Base-by-base conservation (phyloP, 2,797 vertebrate genomes). In the Gallinago stenura region DNA sequence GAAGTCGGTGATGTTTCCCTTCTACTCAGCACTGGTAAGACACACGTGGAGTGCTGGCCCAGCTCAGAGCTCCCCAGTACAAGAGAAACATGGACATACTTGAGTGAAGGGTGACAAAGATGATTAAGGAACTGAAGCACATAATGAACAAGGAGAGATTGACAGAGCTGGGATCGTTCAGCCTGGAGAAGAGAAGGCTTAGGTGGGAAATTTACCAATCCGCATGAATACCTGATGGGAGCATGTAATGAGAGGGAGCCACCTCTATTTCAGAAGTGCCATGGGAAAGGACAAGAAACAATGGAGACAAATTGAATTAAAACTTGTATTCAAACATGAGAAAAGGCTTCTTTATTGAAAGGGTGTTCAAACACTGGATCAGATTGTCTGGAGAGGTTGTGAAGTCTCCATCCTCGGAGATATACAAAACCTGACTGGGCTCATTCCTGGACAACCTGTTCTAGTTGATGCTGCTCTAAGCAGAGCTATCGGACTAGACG, bases 11-110 rank as follows among this genome's bases (percentile, higher is more conserved):
- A 81, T 37, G 12, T 18, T 62, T 69, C 46, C 31, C 4, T 65
- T 72, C 45, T 53, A 7, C 10, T 54, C 22, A 73, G 43, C 37
- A 25, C 33, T 12, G 4, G 41, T 53, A 48, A 70, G 31, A 51
- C 9, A 30, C 14, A 35, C 0, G 0, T 9, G 24, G 26, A 39
- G 12, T 28, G 25, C 5, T 53, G 46, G 43, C 7, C 7, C 25
- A 68, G 33, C 16, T 60, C 12, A 21, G n/a, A 64, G 60, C 25
- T 54, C n/a, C 41, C 12, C 33, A 83, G 1, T 10, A 57, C 18
- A 25, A 0, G 0, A 71, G 30, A 35, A 21, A 51, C 24, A 35
- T 9, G 26, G 62, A 45, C 35, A 35, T 17, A 62, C 7, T 18
- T 39, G 8, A 71, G 21, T 0, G 0, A 86, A 89, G 48, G 11